Evolutionary conservation across 2,888 invertebrate genomes (phyloP).

Genomic region (Fissipunctia ypsillon): DNA sequence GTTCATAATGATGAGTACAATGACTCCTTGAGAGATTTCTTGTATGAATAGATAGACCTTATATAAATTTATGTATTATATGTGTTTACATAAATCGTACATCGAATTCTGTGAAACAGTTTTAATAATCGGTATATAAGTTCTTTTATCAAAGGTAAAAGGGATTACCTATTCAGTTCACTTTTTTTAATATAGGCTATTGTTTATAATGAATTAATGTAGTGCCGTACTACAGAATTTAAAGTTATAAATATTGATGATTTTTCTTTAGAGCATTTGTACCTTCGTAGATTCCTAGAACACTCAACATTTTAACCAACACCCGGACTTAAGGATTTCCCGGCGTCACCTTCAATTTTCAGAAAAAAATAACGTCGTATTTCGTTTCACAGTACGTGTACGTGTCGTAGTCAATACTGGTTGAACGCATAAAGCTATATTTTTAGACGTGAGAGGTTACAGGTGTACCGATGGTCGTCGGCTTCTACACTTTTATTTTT

Average conservation of each 20-base stretch:
- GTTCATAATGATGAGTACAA: too few relatives aligned
- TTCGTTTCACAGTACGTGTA: constrained; percentile 21
- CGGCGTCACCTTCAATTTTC: neutral
- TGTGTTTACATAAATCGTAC: too few relatives aligned
- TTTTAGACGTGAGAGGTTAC: constrained; percentile 52
- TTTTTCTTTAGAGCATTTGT: neutral
- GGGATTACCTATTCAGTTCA: too few relatives aligned
- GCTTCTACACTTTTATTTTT: constrained; percentile 25
- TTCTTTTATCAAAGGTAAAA: constrained; percentile 6
- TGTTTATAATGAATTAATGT: too few relatives aligned
- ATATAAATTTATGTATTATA: too few relatives aligned
- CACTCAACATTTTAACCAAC: neutral
- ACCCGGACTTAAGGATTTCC: neutral
- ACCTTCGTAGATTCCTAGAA: neutral
- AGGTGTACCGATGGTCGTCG: constrained; percentile 43
- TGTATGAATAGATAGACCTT: too few relatives aligned
- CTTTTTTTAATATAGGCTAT: too few relatives aligned
- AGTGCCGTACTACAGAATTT: too few relatives aligned
- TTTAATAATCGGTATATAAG: constrained; percentile 7
- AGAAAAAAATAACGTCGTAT: neutral
- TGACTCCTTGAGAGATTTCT: too few relatives aligned
- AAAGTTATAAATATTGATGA: neutral
- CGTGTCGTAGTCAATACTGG: neutral
- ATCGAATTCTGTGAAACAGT: neutral
- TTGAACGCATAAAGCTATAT: constrained; percentile 25